These are phyloP conservation scores for Octopus bimaculoides DNA, from an alignment of 1,140 invertebrate species.

Conservation along the genomic window DNA sequence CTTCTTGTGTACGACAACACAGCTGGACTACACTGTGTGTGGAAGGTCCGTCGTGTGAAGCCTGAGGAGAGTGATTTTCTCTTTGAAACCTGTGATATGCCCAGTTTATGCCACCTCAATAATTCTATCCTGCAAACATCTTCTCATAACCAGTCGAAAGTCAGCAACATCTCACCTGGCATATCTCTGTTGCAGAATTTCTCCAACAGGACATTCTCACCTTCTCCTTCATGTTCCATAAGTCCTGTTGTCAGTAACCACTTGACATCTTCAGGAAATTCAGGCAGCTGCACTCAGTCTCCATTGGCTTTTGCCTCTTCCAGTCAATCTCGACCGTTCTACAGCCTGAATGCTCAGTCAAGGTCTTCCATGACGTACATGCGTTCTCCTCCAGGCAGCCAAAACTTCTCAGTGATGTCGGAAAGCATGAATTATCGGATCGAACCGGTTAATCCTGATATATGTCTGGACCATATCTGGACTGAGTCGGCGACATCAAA, in stretches of 20 bases:
- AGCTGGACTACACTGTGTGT: constrained; percentile 76
- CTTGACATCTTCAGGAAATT: constrained; percentile 24
- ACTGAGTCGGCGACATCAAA: constrained; percentile 63
- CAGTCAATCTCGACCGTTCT: constrained; percentile 38
- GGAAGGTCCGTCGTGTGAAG: constrained; percentile 74
- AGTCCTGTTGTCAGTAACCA: constrained; percentile 18
- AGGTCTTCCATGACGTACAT: constrained; percentile 36
- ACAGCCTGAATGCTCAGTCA: constrained; percentile 36
- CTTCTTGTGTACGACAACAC: constrained; percentile 75
- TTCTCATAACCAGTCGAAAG: constrained; percentile 34
- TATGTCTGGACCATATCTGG: constrained; percentile 87
- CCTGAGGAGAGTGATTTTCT: constrained; percentile 58
- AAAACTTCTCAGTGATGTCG: constrained; percentile 43
- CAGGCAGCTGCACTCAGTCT: constrained; percentile 50
- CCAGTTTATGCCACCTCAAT: constrained; percentile 29
- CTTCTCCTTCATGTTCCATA: constrained; percentile 17
- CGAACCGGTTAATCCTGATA: constrained; percentile 75
- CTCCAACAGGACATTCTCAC: constrained; percentile 44
- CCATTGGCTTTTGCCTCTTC: constrained; percentile 36
- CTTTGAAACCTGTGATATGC: constrained; percentile 36
- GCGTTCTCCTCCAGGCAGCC: constrained; percentile 33
- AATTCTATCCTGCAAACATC: constrained; percentile 33
- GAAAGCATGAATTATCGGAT: constrained; percentile 55
- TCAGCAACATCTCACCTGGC: constrained; percentile 37
- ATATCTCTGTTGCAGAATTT: constrained; percentile 46